phyloP scores from a whole-genome alignment of 2,797 vertebrate species.

The Loriculus beryllinus region DNA sequence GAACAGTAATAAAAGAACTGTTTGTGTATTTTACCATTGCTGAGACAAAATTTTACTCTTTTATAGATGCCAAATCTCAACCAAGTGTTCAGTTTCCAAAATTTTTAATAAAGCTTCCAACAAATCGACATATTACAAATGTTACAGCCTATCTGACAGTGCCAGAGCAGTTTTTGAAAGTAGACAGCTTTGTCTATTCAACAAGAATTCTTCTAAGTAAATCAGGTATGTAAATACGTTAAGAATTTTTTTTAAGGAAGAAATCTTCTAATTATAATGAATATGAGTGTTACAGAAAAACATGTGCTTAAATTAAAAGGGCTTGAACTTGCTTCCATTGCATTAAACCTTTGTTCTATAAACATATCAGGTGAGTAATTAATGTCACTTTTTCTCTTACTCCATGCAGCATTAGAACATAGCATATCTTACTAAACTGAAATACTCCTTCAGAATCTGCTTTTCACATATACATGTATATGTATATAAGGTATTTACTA shows the following conservation, averaged over 20 bases:
- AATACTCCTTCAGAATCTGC: neutral
- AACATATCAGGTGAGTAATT: neutral
- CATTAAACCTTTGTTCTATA: neutral
- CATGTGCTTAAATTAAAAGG: neutral
- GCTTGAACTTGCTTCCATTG: neutral
- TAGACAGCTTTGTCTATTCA: constrained; percentile 73
- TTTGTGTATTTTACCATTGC: neutral
- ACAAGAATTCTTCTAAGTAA: constrained; percentile 80
- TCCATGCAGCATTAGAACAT: neutral
- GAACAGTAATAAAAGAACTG: neutral
- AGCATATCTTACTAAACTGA: neutral
- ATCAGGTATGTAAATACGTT: constrained; percentile 75
- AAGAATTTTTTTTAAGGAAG: neutral
- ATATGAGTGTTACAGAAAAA: neutral
- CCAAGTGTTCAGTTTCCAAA: constrained; percentile 87
- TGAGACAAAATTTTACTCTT: constrained; percentile 1
- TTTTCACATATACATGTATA: neutral
- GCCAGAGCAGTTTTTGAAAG: constrained; percentile 78
- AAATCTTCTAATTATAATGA: neutral
- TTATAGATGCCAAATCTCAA: constrained; percentile 80
- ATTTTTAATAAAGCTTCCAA: constrained; percentile 81
- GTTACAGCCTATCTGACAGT: constrained; percentile 84
- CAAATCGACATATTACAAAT: constrained; percentile 76
- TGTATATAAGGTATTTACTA: neutral
- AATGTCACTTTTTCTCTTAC: neutral